phyloP scores from a whole-genome alignment of 2,888 invertebrate genomes.

The Notodonta ziczac region DNA sequence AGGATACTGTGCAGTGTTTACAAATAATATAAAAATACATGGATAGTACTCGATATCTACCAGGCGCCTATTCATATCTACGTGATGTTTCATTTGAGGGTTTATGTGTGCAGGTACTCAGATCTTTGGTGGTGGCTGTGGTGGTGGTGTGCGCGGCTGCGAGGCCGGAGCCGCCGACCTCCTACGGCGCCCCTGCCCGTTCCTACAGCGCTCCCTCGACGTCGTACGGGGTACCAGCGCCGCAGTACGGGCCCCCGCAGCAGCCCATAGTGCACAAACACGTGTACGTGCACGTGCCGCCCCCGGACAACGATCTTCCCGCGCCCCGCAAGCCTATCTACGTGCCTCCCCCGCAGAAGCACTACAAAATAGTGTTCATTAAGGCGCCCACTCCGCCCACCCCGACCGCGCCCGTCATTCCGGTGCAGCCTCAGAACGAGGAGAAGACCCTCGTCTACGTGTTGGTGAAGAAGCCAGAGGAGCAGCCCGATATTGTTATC shows the following conservation, averaged over 20 bases:
- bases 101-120: conserved; percentile 76
- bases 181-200: conserved; percentile 85
- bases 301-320: conserved; percentile 92
- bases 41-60: neutral
- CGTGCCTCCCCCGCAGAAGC: conserved; percentile 88
- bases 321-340: conserved; percentile 84
- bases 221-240: conserved; percentile 83
- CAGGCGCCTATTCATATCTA: neutral
- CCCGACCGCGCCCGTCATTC: conserved; percentile 86
- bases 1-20: conserved; percentile 2
- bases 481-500: conserved; percentile 90
- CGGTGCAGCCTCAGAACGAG: conserved; percentile 92
- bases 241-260: conserved; percentile 89
- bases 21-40: neutral
- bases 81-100: conserved; percentile 27
- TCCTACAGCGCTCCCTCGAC: conserved; percentile 76
- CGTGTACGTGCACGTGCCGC: conserved; percentile 95
- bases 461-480: conserved; percentile 94
- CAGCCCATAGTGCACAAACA: conserved; percentile 94
- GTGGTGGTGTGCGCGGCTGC: conserved; percentile 73
- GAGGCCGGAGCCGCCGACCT: conserved; percentile 83
- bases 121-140: conserved; percentile 72
- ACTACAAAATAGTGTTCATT: conserved; percentile 94
- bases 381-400: conserved; percentile 88
- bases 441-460: conserved; percentile 96